Evolutionary conservation across 1,140 invertebrate genomes (phyloP).

Genomic region (Dreissena polymorpha): DNA sequence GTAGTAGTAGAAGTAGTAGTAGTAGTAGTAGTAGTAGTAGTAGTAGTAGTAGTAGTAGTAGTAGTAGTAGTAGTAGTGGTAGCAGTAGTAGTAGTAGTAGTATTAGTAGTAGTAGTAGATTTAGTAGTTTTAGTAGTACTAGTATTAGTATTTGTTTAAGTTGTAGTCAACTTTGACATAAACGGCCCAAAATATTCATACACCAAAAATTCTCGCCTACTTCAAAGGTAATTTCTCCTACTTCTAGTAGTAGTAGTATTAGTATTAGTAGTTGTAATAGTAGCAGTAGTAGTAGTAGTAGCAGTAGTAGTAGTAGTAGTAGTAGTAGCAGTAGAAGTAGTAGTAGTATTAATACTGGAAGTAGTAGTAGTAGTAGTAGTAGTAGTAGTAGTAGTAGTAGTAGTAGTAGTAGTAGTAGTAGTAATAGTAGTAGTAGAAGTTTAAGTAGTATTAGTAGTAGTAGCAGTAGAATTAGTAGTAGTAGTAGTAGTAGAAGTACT

Average conservation of each 20-base stretch:
- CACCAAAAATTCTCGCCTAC: too few relatives aligned
- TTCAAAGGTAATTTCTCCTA: too few relatives aligned
- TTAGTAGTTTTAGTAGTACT: slow-evolving; percentile 3
- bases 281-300: too few relatives aligned
- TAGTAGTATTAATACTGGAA: too few relatives aligned
- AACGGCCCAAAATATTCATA: too few relatives aligned
- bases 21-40: slow-evolving; percentile 44
- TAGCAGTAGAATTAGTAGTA: slow-evolving; percentile 14
- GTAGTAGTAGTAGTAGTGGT: slow-evolving; percentile 34
- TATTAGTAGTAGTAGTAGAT: slow-evolving; percentile 10
- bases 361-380: too few relatives aligned
- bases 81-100: slow-evolving; percentile 22
- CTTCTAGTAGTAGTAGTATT: too few relatives aligned
- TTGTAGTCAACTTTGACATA: too few relatives aligned
- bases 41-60: slow-evolving; percentile 53
- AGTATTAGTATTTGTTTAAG: too few relatives aligned
- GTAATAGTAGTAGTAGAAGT: slow-evolving; percentile 28
- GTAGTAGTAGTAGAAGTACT: slow-evolving; percentile 25
- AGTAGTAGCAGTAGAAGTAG: too few relatives aligned
- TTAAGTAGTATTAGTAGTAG: slow-evolving; percentile 18
- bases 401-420: slow-evolving; percentile 26
- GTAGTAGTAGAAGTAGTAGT: slow-evolving; percentile 41
- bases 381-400: neutral
- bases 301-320: too few relatives aligned
- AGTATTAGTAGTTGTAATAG: too few relatives aligned